Evolutionary conservation across 1,140 invertebrate species (phyloP).

Genomic region (Radopholus similis): DNA sequence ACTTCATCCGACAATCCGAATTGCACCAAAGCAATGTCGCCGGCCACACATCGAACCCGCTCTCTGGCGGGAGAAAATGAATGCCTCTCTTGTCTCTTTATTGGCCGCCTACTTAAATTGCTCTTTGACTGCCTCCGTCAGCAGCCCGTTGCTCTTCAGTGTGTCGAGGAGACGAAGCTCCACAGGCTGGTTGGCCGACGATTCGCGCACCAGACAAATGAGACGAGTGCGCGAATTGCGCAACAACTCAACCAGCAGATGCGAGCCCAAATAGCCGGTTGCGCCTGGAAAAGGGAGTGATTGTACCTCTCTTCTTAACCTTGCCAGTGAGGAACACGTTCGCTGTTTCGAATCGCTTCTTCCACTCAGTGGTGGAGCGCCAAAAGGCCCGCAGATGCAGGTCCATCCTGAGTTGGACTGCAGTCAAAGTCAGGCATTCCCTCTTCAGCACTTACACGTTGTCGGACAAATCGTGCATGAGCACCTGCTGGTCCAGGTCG

Average conservation of each 20-base stretch:
- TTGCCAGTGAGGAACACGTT: slow-evolving; percentile 43
- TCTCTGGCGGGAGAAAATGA: slow-evolving; percentile 35
- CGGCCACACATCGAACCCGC: slow-evolving; percentile 61
- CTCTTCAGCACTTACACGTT: slow-evolving; percentile 52
- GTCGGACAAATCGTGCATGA: slow-evolving; percentile 61
- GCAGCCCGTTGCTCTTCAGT: slow-evolving; percentile 60
- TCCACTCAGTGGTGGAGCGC: slow-evolving; percentile 61
- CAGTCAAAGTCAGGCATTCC: background rate
- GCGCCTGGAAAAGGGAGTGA: slow-evolving; percentile 7
- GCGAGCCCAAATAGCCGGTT: slow-evolving; percentile 41
- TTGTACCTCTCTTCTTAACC: background rate
- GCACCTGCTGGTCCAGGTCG: slow-evolving; percentile 60
- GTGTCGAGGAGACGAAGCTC: slow-evolving; percentile 59
- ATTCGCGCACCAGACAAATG: slow-evolving; percentile 52
- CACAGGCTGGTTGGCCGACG: slow-evolving; percentile 46
- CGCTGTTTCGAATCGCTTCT: slow-evolving; percentile 46
- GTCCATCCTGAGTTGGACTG: slow-evolving; percentile 46
- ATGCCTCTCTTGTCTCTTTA: background rate
- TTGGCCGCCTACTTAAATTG: background rate
- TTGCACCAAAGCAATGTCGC: slow-evolving; percentile 63
- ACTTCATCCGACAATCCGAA: slow-evolving; percentile 62
- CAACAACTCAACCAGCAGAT: slow-evolving; percentile 37
- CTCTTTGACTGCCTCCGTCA: slow-evolving; percentile 38
- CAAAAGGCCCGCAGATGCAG: slow-evolving; percentile 64
- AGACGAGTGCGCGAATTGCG: slow-evolving; percentile 11